Conservation (phyloP, 2,797 vertebrate species). For the Vespertilio murinus region DNA sequence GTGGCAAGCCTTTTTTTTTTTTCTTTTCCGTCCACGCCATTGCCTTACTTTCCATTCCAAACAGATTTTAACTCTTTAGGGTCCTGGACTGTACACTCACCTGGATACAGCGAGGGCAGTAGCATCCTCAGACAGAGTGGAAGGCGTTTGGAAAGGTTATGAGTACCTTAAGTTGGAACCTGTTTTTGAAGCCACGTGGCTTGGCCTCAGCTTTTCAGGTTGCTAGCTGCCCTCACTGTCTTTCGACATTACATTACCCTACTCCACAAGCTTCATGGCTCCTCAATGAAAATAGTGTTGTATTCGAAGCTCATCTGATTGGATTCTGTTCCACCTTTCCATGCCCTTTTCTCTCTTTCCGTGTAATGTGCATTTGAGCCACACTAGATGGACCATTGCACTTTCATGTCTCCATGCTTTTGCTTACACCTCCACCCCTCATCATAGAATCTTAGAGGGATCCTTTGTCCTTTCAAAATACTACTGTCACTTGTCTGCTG, state of each 20-base stretch:
- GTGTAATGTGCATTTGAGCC: neutral
- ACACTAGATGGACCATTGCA: neutral
- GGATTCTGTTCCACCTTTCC: neutral
- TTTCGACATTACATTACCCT: neutral
- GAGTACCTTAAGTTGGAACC: too few relatives aligned
- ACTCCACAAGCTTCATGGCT: neutral
- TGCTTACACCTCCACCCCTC: neutral
- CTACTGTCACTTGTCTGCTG: neutral
- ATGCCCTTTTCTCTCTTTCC: neutral
- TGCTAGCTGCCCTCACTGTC: neutral
- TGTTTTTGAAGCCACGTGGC: too few relatives aligned
- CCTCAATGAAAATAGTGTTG: neutral
- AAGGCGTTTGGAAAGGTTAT: too few relatives aligned
- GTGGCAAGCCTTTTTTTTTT: neutral
- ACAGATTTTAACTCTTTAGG: conserved; percentile 26
- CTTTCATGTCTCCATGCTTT: neutral
- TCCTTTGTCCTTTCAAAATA: neutral
- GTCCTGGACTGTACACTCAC: neutral
- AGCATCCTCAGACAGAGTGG: too few relatives aligned
- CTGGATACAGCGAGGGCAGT: neutral
- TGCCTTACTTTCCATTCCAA: conserved; percentile 21
- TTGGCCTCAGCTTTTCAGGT: neutral
- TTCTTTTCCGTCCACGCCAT: conserved; percentile 28
- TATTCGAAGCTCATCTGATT: neutral
- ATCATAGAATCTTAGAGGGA: neutral